These are phyloP conservation scores for Dione vanillae DNA, from an alignment of 2,888 invertebrate species.

Conservation along the genomic window DNA sequence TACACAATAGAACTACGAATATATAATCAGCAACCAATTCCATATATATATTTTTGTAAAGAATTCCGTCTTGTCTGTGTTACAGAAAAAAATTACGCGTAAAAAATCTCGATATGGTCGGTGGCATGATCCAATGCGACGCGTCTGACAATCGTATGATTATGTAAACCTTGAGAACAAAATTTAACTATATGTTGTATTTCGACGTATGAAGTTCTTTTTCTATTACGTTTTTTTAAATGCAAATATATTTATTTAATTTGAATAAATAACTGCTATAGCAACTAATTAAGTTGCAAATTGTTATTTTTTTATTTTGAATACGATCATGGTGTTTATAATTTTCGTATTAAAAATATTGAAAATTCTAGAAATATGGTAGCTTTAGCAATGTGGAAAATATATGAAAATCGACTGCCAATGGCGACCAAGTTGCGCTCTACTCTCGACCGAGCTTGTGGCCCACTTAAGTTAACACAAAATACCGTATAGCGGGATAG, in stretches of 20 bases:
- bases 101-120: constrained; percentile 15
- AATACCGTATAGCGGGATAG: constrained; percentile 11
- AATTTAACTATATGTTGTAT: background rate
- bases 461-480: constrained; percentile 4
- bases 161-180: background rate
- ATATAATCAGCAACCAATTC: background rate
- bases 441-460: background rate
- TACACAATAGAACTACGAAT: background rate
- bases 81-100: constrained; percentile 3
- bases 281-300: no score
- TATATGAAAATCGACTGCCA: background rate
- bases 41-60: constrained; percentile 1
- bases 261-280: background rate
- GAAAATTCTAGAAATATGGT: no score
- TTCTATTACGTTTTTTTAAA: background rate
- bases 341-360: no score
- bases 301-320: no score
- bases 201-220: background rate
- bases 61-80: background rate
- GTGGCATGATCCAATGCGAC: constrained; percentile 10
- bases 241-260: no score
- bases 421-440: background rate
- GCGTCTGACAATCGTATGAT: constrained; percentile 18
- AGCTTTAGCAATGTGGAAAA: background rate
- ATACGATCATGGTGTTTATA: no score